Base-by-base conservation (phyloP, 1,140 invertebrate genomes). In the Drosophila eugracilis region DNA sequence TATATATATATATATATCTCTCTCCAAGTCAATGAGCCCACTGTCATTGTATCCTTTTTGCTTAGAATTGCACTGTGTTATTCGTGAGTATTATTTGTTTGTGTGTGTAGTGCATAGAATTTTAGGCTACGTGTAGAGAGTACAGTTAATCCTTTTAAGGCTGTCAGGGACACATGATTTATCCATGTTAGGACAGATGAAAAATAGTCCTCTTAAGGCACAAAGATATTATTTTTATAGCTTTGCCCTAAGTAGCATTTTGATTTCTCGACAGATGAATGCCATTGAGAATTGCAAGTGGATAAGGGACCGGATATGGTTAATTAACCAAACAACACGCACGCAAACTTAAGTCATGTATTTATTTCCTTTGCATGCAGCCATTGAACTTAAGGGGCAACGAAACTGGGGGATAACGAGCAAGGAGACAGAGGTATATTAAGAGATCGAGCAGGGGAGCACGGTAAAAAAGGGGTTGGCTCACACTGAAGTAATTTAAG, bases 301-400 rank as follows among this genome's bases (percentile, higher is more conserved):
- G n/a, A 26, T 24, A 24, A 6, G 21, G 22, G 42, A 21, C n/a
- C 2, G n/a, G 21, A n/a, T 44, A 24, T 45, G 24, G 44, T 19
- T 28, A 15, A 42, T n/a, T 22, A 21, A 42, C 39, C 39, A 19
- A n/a, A 22, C 12, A 53, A 26, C 17, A 41, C 26, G 7, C 49
- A 30, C 58, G 39, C 6, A 22, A 42, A 41, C 15, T 30, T 17
- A 39, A n/a, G 26, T n/a, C n/a, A 54, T n/a, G 19, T 21, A 62
- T 37, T 24, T 10, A 48, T 28, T 39, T 65, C 57, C 60, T 48
- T 60, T 7, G 24, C 60, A 65, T 65, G 60, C 60, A 65, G 17
- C 26, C 30, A n/a, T 32, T 22, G 19, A 28, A 62, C 26, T 28
- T 14, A 39, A 22, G n/a, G 55, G 41, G 26, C 30, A 65, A 65